These are phyloP conservation scores for Brachypteracias leptosomus DNA, from an alignment of 2,113 vertebrate genomes.

Conservation along the genomic window DNA sequence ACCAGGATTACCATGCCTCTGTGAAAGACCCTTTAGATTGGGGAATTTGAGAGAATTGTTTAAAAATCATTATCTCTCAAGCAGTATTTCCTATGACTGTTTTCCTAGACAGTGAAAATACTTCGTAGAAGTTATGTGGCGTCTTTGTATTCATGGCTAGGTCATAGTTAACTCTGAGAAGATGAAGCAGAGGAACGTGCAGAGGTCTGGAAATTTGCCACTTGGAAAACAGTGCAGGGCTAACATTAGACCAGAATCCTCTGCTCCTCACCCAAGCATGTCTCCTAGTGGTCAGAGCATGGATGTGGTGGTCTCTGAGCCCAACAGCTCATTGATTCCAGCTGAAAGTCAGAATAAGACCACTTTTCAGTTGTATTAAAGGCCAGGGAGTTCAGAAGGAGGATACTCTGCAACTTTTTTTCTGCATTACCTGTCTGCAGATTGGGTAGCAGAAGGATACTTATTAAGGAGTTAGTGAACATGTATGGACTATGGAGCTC, in stretches of 20 bases:
- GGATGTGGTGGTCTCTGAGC: not conserved
- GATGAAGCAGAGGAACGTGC: not conserved
- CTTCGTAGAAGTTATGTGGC: not conserved
- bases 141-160: not conserved
- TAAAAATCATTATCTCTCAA: not conserved
- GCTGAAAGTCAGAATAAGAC: not conserved
- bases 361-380: not conserved
- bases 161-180: not conserved
- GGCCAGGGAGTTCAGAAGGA: not conserved
- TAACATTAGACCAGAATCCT: not conserved
- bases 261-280: not conserved
- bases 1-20: not conserved
- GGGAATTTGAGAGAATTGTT: not conserved
- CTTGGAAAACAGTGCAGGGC: not conserved
- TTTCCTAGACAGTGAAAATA: not conserved
- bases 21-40: not conserved
- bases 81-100: not conserved
- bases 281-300: fast-evolving
- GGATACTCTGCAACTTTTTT: not conserved
- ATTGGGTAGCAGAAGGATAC: not conserved
- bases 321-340: not conserved
- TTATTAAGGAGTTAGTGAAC: not conserved
- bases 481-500: not conserved
- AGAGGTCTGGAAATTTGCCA: not conserved
- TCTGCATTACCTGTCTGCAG: not conserved